Percentiles rank a stretch among this genome's conserved stretches.
Evolutionary conservation across 2,888 invertebrate genomes (phyloP).

Genomic region (Xestobium rufovillosum): DNA sequence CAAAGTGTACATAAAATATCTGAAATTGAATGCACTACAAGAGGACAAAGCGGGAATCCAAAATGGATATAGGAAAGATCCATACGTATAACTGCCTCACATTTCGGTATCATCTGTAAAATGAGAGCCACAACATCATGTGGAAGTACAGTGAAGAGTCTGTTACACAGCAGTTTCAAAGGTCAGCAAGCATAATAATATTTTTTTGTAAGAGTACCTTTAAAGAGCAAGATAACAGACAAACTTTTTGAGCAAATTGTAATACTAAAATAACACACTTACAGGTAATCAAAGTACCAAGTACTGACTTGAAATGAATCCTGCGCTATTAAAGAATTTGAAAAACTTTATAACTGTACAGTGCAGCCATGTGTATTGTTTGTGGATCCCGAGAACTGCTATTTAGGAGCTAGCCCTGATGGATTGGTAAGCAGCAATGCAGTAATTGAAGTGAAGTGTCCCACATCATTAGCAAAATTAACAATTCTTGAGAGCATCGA

Average conservation of each 20-base stretch:
- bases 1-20: too few relatives aligned
- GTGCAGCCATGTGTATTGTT: slow-evolving; percentile 16
- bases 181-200: slow-evolving; percentile 11
- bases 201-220: too few relatives aligned
- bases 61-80: slow-evolving; percentile 9
- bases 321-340: too few relatives aligned
- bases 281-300: too few relatives aligned
- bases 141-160: slow-evolving; percentile 8
- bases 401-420: slow-evolving; percentile 17
- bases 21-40: slow-evolving; percentile 11
- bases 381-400: slow-evolving; percentile 10
- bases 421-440: slow-evolving; percentile 16
- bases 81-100: slow-evolving; percentile 10
- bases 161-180: slow-evolving; percentile 7
- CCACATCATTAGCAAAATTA: too few relatives aligned
- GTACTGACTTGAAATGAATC: slow-evolving; percentile 11
- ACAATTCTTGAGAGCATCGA: too few relatives aligned
- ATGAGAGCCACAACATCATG: too few relatives aligned
- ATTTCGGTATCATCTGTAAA: slow-evolving; percentile 10
- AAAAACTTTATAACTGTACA: too few relatives aligned
- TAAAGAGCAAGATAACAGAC: too few relatives aligned
- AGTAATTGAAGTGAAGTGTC: slow-evolving; percentile 16
- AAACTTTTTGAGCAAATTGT: too few relatives aligned
- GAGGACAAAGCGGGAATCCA: slow-evolving; percentile 2
- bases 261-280: too few relatives aligned